These are phyloP conservation scores for Cerceris rybyensis DNA, from an alignment of 2,888 invertebrate genomes.

Conservation along the genomic window DNA sequence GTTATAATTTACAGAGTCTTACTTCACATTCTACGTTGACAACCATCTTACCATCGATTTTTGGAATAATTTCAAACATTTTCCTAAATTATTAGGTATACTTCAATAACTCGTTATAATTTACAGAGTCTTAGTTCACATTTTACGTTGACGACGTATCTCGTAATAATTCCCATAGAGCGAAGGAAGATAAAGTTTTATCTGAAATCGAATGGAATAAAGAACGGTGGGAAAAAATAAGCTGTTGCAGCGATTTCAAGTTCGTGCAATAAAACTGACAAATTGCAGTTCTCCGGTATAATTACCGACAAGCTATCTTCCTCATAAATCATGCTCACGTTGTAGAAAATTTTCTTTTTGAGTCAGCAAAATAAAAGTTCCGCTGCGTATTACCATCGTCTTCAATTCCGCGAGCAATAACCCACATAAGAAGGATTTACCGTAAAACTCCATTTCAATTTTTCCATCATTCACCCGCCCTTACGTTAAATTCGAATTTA, in stretches of 20 bases:
- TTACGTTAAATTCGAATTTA: no score
- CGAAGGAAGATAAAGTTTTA: no score
- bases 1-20: no score
- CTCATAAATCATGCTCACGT: not conserved
- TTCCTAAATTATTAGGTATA: no score
- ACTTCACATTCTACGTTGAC: no score
- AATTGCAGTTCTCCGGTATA: conserved; percentile 7
- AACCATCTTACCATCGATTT: not conserved
- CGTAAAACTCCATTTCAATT: not conserved
- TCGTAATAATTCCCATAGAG: no score
- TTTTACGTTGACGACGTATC: no score
- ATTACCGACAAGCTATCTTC: conserved; percentile 14
- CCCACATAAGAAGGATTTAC: not conserved
- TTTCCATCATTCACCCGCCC: not conserved
- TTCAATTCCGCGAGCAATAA: conserved; percentile 17
- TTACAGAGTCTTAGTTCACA: no score
- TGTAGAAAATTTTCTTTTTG: not conserved
- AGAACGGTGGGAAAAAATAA: no score
- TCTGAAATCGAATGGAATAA: no score
- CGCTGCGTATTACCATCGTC: not conserved
- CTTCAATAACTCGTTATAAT: no score
- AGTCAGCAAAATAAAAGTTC: conserved; percentile 16
- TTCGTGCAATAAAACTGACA: conserved; percentile 18
- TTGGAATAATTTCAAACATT: not conserved
- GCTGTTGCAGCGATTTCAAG: conserved; percentile 1